Evolutionary conservation across 2,113 vertebrate species (phyloP).

Genomic region (Gopherus flavomarginatus): DNA sequence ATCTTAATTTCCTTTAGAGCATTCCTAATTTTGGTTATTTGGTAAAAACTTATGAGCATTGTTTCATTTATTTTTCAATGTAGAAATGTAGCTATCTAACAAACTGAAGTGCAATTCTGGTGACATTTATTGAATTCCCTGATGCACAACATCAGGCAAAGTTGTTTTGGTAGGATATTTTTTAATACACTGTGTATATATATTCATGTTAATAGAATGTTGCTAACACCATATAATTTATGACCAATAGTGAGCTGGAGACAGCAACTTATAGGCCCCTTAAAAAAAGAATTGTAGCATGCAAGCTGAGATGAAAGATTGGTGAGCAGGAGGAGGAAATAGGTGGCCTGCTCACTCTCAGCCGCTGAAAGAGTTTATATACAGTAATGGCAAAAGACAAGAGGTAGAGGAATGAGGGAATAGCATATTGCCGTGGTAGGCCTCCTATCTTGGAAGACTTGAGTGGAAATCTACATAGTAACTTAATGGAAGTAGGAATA

Average conservation of each 20-base stretch:
- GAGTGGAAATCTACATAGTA: background rate
- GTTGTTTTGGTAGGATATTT: background rate
- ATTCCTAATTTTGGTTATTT: background rate
- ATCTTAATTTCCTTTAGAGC: background rate
- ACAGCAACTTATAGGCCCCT: background rate
- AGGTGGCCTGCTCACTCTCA: background rate
- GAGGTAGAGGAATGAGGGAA: background rate
- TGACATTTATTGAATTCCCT: background rate
- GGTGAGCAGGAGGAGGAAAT: background rate
- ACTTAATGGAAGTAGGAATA: background rate
- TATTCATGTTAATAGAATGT: background rate
- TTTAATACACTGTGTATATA: background rate
- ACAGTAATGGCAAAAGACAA: background rate
- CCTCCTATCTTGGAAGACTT: background rate
- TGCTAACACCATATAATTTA: background rate
- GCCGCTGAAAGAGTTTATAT: background rate
- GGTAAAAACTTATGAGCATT: background rate
- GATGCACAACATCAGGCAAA: background rate
- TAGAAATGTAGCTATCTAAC: background rate
- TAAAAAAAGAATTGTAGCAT: background rate
- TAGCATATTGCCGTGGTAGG: fast-evolving
- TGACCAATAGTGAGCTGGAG: background rate
- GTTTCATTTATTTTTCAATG: background rate
- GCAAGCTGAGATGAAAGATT: background rate
- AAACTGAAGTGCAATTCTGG: background rate